Base-by-base conservation (phyloP, 1,140 invertebrate genomes). In the Temnothorax nylanderi region DNA sequence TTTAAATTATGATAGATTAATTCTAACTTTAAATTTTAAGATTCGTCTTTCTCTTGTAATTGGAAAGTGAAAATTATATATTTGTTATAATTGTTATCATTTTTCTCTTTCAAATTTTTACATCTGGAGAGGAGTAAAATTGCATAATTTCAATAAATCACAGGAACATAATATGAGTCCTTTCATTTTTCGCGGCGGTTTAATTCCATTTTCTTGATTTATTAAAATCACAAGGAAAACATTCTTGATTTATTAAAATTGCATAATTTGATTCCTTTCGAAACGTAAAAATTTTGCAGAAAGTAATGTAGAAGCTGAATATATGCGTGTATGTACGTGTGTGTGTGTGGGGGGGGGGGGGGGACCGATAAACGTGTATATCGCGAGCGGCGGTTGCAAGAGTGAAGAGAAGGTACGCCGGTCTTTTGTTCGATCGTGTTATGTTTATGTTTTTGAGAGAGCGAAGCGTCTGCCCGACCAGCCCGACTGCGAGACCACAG, bases 171-270 rank as follows among this genome's bases (percentile, higher is more conserved):
- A 69, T 49, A 69, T 49, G 41, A 69, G 65, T 69, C 65, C 41
- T 6, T 21, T 47, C 41, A 49, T 49, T 49, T 69, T 69, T 47
- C 41, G 21, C 41, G 21, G 3, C 21, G 41, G 2, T 69, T 69
- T 32, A 49, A 49, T 49, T 47, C 65, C 41, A 49, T 49, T 69
- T 67, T 69, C 65, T 69, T 47, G 41, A 69, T 49, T 69, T 47
- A 69, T 69, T 69, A 69, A 69, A 69, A 69, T 69, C 41, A 47
- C 41, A 47, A 69, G 41, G 41, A 47, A 44, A 69, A 69, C 49
- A 69, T 69, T 69, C 41, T 69, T 49, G 21, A 69, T 69, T 69
- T 69, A 69, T 69, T 69, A 69, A 69, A 69, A 49, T 49, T n/a
- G 13, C 2, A 69, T 69, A 69, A 26, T 69, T 69, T 69, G 3